Evolutionary conservation across 2,113 vertebrate genomes (phyloP), one percentile per base, ranked within the genome.

Genomic region (Larimichthys crocea): DNA sequence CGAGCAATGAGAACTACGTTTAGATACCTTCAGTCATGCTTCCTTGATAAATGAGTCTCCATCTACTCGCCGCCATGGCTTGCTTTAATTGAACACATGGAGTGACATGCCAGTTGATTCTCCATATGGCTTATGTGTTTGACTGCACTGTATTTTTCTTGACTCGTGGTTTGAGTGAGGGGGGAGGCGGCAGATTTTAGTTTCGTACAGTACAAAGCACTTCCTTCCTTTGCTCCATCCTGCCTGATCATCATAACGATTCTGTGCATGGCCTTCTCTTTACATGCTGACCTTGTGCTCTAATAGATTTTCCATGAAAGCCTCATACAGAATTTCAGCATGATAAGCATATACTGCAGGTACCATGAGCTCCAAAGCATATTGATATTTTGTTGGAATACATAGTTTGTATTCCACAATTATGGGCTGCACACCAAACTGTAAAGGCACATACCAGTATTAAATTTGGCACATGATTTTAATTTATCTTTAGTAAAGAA

Each of bases 191-290:
- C 70, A 76, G 61, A 50, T 35, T 35, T 35, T 35, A 35, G 35
- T 35, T 8, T 35, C 80, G 31, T 42, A 50, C 20, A 22, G 44
- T 35, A 76, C 24, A 61, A 66, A 65, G 53, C 22, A 48, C 63
- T 87, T 93, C 75, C 88, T 83, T 60, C 78, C 83, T 81, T 63
- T 12, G 67, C 85, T 83, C 60, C 79, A 66, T 85, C 76, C 22
- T 67, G 56, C 82, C 65, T 76, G 74, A 72, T 71, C 61, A 69
- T 77, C 67, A 52, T n/a, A 61, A 68, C 4, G 0, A 50, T 55
- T 57, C 40, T 69, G 29, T 60, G 67, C n/a, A n/a, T 24, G 42
- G 24, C 10, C 22, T 50, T n/a, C 42, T 65, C 63, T 66, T 22
- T 24, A 46, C 56, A 55, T 44, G 12, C 59, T 61, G 75, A 76